Base-by-base conservation (phyloP, 37 sponge, comb jelly and placozoan genomes). In the Aphrocallistes beatrix region DNA sequence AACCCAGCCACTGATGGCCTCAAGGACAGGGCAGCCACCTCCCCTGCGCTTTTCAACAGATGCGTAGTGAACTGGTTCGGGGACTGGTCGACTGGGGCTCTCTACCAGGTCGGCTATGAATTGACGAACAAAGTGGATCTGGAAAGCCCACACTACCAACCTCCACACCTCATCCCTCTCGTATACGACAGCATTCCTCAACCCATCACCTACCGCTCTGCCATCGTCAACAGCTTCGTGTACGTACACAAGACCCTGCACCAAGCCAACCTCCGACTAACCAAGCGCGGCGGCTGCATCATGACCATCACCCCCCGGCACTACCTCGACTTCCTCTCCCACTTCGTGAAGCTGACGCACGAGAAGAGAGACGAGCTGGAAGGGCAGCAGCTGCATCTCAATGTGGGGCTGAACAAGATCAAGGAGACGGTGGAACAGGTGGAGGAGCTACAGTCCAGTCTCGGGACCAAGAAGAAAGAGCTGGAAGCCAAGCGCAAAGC, bases 21-120 rank as follows among this genome's bases (percentile, higher is more conserved):
- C 23, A 97, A 97, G 85, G 95, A 94, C 85, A 82, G 95, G 81
- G 95, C 95, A 0, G 91, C 95, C 37, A 97, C 98, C 36, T 97
- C 98, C 16, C 98, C 98, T 49, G 98, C 98, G 36, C 91, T 96
- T 39, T 96, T 96, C 89, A 96, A 96, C 89, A 93, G 97, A 90
- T 97, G 97, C 90, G 97, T 94, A 34, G 83, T 97, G 48, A 97
- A 97, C 86, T 97, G 98, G 95, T 97, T 97, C 88, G 98, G 98
- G 17, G 98, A 97, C 85, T 97, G 98, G 98, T 94, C 95, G 16
- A 93, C 88, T 0, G 90, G 86, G 37, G 98, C 98, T 36, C 89
- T 94, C 49, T 97, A 94, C 85, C 96, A 94, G 85, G 98, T 97
- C 13, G 98, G 98, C 0, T 85, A 84, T 28, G 98, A 97, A 82